A percentile compares a stretch with the other conserved stretches of the same genome.
phyloP scores from a whole-genome alignment of 1,140 invertebrate genomes.

The Drosophila hydei region DNA sequence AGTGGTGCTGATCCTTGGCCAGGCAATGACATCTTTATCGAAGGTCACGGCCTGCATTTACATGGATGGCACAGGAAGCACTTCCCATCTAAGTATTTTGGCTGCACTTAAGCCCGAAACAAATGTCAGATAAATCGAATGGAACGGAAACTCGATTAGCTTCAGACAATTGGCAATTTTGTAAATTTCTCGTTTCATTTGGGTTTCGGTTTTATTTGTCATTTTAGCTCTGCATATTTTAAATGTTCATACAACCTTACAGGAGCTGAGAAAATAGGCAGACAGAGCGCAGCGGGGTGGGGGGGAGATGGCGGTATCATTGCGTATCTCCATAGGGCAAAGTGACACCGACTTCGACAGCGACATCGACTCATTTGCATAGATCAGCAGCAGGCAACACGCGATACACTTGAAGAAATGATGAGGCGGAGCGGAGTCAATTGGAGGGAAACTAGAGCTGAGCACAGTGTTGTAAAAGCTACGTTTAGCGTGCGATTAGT shows the following conservation, averaged over 20 bases:
- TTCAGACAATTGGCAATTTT: slow-evolving; percentile 42
- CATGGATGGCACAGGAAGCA: slow-evolving; percentile 37
- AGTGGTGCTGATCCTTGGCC: slow-evolving; percentile 1
- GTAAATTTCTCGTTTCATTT: slow-evolving; percentile 23
- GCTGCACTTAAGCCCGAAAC: slow-evolving; percentile 3
- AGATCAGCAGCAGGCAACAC: slow-evolving; percentile 40
- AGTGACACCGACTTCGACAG: slow-evolving; percentile 23
- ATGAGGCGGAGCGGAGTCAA: not conserved
- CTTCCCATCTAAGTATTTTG: slow-evolving; percentile 32
- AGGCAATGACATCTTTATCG: slow-evolving; percentile 47
- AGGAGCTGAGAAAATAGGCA: not conserved
- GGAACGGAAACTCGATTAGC: slow-evolving; percentile 53
- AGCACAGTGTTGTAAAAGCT: too few species aligned
- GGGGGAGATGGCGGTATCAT: not conserved
- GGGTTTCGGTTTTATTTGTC: slow-evolving; percentile 1
- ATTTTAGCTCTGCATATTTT: slow-evolving; percentile 31
- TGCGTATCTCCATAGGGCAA: slow-evolving; percentile 50
- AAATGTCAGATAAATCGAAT: slow-evolving; percentile 36
- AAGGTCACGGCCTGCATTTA: slow-evolving; percentile 41
- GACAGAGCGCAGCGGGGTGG: too few species aligned
- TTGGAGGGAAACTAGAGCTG: too few species aligned
- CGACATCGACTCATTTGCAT: slow-evolving; percentile 39
- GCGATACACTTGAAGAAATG: slow-evolving; percentile 6
- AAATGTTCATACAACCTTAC: slow-evolving; percentile 23
- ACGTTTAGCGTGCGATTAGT: too few species aligned